Evolutionary conservation across 2,888 invertebrate species (phyloP), one percentile per base, ranked within the genome.

Genomic region (Campoplex nolae): DNA sequence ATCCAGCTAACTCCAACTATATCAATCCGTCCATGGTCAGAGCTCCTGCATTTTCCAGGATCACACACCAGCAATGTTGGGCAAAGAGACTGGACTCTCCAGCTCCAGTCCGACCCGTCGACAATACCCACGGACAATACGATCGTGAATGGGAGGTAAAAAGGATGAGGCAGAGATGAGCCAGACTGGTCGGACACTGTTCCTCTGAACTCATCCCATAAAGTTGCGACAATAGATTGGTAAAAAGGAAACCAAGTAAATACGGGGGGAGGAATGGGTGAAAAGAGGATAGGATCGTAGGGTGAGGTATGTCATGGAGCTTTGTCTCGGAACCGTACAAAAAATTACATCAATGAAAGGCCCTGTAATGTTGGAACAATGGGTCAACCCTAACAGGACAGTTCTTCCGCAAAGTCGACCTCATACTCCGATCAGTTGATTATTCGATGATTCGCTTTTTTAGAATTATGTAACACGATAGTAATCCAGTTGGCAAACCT

Each of bases 221-320:
- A 91, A 91, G 91, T 58, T 87, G 90, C 88, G 90, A 90, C 92
- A 91, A 93, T 93, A 91, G 92, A 92, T 93, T 91, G 90, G 88
- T 91, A 91, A 93, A 92, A 92, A 92, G 91, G 91, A 93, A 93
- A 92, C 91, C 92, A 91, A 92, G 91, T 91, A 93, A 93, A 92
- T 92, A 91, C 91, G 77, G 7, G 38, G 62, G 62, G 16, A 67
- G 68, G 79, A n/a, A 65, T 16, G 65, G 32, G 38, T 35, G 48
- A 54, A 35, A 28, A 35, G 71, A 45, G 23, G 45, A 18, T 42
- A 68, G 23, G 74, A 65, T n/a, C 23, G n/a, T 54, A 73, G 82
- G 62, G 75, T 42, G 71, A 74, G 81, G 68, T 78, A 54, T 4
- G 23, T 35, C 90, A 90, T 32, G 48, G 18, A 32, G 68, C 78